Evolutionary conservation across 2,113 vertebrate genomes (phyloP).

Genomic region (Hydrochoerus hydrochaeris): DNA sequence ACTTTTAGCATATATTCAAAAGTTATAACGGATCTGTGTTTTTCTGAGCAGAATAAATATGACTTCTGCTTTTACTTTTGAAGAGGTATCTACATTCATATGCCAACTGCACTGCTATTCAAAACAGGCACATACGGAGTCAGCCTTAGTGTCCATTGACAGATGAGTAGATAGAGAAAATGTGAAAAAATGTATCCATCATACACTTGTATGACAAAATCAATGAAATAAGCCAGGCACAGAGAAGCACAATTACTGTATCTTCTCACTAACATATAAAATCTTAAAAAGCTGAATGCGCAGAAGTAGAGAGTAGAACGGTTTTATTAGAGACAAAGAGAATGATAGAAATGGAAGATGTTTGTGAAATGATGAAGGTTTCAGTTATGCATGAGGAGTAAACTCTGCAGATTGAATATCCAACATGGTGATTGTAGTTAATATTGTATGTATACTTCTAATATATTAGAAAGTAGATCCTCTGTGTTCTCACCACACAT

Average conservation of each 20-base stretch:
- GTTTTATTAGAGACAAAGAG: background rate
- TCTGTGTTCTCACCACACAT: background rate
- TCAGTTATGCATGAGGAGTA: background rate
- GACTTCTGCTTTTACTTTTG: background rate
- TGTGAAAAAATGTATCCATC: too few species aligned
- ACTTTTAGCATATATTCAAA: conserved; percentile 15
- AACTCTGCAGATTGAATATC: background rate
- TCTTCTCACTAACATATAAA: background rate
- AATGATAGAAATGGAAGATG: background rate
- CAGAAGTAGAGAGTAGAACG: background rate
- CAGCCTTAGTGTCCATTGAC: background rate
- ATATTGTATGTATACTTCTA: background rate
- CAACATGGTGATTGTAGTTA: background rate
- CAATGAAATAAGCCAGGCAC: background rate
- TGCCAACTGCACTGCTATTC: background rate
- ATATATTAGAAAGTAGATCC: background rate
- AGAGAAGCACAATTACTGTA: background rate
- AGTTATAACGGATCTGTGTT: background rate
- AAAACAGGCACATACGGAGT: background rate
- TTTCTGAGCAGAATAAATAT: conserved; percentile 9
- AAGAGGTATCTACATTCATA: background rate
- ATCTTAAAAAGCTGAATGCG: background rate
- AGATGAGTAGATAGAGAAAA: background rate
- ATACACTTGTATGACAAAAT: background rate
- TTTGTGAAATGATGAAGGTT: background rate